These are phyloP conservation scores for Chaetodon trifasciatus DNA, from an alignment of 2,797 vertebrate species.

Conservation along the genomic window DNA sequence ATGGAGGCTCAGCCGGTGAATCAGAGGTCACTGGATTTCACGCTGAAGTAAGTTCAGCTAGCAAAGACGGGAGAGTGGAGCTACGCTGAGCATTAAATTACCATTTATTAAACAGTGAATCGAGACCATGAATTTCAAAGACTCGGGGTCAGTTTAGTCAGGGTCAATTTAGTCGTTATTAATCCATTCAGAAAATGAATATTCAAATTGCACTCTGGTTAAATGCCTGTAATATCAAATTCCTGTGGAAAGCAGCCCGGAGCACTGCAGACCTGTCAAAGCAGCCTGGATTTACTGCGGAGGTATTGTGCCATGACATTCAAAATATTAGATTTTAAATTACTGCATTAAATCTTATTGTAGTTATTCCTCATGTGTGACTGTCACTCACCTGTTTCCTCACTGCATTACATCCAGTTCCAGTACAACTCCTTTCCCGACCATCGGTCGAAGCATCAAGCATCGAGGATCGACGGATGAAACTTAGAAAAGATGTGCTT, in stretches of 20 bases:
- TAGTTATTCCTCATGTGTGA: no score
- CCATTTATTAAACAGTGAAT: constrained; percentile 65
- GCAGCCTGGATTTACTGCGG: neutral
- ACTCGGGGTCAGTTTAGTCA: constrained; percentile 67
- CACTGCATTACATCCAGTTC: neutral
- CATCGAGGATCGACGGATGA: neutral
- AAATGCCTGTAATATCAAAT: constrained; percentile 30
- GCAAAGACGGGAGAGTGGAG: constrained; percentile 39
- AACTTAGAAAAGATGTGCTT: no score
- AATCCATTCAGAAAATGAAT: constrained; percentile 63
- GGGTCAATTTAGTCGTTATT: constrained; percentile 67
- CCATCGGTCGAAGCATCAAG: neutral
- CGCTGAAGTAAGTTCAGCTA: constrained; percentile 53
- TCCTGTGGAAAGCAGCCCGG: neutral
- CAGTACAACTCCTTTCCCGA: neutral
- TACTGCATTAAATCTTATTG: neutral
- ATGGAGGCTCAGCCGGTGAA: constrained; percentile 22
- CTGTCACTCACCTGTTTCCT: no score
- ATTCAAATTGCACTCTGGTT: constrained; percentile 49
- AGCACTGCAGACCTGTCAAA: neutral
- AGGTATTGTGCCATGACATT: neutral
- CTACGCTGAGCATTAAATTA: constrained; percentile 64
- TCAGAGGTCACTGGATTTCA: constrained; percentile 70
- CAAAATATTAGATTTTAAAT: neutral
- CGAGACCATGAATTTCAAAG: constrained; percentile 63